phyloP scores from a whole-genome alignment of 2,797 vertebrate species.

The Chromobotia macracanthus region DNA sequence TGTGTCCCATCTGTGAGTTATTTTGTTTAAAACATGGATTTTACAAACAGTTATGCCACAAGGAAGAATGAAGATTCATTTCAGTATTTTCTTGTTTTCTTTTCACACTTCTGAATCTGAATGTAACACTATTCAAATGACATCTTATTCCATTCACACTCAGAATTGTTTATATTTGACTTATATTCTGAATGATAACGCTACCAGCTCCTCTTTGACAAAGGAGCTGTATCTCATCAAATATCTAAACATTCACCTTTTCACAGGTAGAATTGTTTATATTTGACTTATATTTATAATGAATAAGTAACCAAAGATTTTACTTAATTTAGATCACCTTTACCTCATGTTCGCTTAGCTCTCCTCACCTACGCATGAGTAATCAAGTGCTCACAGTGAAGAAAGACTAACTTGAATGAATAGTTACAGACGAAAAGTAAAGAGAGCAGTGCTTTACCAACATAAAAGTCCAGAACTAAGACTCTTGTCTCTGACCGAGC shows the following conservation, averaged over 20 bases:
- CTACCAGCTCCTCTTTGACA: background rate
- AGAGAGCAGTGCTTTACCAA: background rate
- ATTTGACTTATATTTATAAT: too few relatives aligned
- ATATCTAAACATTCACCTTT: too few relatives aligned
- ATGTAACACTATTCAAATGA: background rate
- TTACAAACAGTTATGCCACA: constrained; percentile 2
- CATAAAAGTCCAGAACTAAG: background rate
- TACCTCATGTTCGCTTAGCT: too few relatives aligned
- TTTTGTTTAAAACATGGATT: background rate
- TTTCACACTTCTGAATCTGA: too few relatives aligned
- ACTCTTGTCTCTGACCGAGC: background rate
- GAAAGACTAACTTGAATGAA: too few relatives aligned
- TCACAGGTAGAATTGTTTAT: too few relatives aligned
- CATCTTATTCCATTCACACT: background rate
- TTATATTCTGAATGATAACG: too few relatives aligned
- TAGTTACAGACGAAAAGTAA: too few relatives aligned
- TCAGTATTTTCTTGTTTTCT: background rate
- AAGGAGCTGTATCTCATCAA: too few relatives aligned
- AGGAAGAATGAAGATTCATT: background rate
- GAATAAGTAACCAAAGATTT: too few relatives aligned
- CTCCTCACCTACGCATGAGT: background rate
- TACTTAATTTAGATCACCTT: too few relatives aligned
- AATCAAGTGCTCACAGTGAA: too few relatives aligned
- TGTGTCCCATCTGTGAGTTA: constrained; percentile 17
- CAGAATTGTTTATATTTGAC: background rate